These are phyloP conservation scores for Falco novaeseelandiae DNA, from an alignment of 2,797 vertebrate genomes.

Conservation along the genomic window DNA sequence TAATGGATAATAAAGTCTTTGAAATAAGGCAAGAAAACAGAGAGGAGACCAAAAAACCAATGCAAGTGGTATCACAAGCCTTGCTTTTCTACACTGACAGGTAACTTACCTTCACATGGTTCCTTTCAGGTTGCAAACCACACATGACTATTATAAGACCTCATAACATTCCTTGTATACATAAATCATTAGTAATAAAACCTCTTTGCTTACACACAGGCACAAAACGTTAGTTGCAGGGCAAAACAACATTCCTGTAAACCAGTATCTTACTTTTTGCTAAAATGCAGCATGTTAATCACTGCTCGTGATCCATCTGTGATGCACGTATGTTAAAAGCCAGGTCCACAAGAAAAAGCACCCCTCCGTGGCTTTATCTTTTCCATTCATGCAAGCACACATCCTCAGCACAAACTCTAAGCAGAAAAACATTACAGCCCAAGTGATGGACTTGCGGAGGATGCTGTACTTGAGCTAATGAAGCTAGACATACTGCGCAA, in stretches of 20 bases:
- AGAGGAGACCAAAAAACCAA: not conserved
- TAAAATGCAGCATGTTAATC: not conserved
- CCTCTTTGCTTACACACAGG: not conserved
- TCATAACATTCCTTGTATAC: accelerated
- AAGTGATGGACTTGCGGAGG: not conserved
- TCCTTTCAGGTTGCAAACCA: not conserved
- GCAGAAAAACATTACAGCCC: accelerated
- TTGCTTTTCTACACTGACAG: not conserved
- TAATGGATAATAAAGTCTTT: not conserved
- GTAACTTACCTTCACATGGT: not conserved
- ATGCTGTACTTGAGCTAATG: not conserved
- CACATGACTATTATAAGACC: accelerated
- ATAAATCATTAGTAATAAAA: not conserved
- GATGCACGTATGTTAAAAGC: accelerated
- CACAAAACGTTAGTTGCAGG: not conserved
- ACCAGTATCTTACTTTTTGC: not conserved
- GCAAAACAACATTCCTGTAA: not conserved
- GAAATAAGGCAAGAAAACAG: not conserved
- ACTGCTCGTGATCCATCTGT: accelerated
- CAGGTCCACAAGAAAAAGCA: not conserved
- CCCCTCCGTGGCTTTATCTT: not conserved
- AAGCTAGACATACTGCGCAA: not conserved
- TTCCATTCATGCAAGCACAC: accelerated
- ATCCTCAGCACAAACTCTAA: not conserved
- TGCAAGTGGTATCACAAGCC: not conserved